These are phyloP conservation scores for Macropodus opercularis DNA, from an alignment of 2,797 vertebrate genomes.

Conservation along the genomic window DNA sequence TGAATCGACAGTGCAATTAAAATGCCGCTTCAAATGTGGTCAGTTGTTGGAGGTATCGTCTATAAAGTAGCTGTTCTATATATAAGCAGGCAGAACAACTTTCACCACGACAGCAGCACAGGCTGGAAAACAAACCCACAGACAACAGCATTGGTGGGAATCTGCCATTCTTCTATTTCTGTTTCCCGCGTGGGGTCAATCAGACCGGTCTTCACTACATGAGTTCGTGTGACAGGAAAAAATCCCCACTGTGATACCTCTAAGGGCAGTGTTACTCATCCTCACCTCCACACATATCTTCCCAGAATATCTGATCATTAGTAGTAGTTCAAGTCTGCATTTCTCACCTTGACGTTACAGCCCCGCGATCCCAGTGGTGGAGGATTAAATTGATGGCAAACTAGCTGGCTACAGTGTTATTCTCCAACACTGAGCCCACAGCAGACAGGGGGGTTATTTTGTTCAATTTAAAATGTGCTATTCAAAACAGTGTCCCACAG, in stretches of 20 bases:
- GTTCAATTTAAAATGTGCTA: slow-evolving; percentile 50
- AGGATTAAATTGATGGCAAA: slow-evolving; percentile 49
- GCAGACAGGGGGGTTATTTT: slow-evolving; percentile 45
- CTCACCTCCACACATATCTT: slow-evolving; percentile 45
- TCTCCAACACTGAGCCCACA: slow-evolving; percentile 20
- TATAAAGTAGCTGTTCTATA: background rate
- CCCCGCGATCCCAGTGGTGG: slow-evolving; percentile 24
- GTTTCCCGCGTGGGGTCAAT: slow-evolving; percentile 37
- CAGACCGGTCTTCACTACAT: slow-evolving; percentile 17
- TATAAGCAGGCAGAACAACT: slow-evolving; percentile 8
- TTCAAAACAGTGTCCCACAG: slow-evolving; percentile 48
- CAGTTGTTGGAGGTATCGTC: background rate
- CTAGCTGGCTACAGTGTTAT: slow-evolving; percentile 13
- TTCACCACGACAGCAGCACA: background rate
- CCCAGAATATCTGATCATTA: slow-evolving; percentile 61
- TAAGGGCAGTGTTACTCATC: slow-evolving; percentile 42
- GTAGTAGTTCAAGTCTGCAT: slow-evolving; percentile 47
- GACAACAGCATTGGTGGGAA: background rate
- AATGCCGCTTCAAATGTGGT: background rate
- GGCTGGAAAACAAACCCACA: background rate
- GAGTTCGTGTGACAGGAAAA: slow-evolving; percentile 31
- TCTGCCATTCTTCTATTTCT: slow-evolving; percentile 12
- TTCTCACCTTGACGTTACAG: slow-evolving; percentile 63
- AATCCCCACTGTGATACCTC: slow-evolving; percentile 48
- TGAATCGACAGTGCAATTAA: slow-evolving; percentile 6